These are phyloP conservation scores for Drosophila crucigera DNA, from an alignment of 2,888 invertebrate genomes.

Conservation along the genomic window DNA sequence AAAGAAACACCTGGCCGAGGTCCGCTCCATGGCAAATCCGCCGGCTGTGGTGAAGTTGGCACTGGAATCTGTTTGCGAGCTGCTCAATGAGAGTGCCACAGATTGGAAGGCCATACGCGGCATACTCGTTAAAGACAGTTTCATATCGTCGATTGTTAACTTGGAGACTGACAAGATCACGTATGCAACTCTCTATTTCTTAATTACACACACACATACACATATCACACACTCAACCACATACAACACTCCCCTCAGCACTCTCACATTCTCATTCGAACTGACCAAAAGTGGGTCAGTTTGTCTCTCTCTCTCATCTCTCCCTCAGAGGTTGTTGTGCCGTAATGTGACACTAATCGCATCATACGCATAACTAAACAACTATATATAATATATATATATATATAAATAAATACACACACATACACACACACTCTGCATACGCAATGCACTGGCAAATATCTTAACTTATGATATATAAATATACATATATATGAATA, in stretches of 20 bases:
- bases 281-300: not conserved
- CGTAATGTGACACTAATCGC: slow-evolving; percentile 47
- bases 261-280: slow-evolving; percentile 20
- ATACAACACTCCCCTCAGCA: slow-evolving; percentile 15
- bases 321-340: slow-evolving; percentile 40
- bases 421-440: slow-evolving; percentile 56
- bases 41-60: slow-evolving; percentile 96
- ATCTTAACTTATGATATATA: slow-evolving; percentile 34
- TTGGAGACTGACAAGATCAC: slow-evolving; percentile 96
- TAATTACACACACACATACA: slow-evolving; percentile 16
- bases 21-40: slow-evolving; percentile 97
- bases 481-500: slow-evolving; percentile 20
- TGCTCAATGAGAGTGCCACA: slow-evolving; percentile 95
- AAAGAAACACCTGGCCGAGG: slow-evolving; percentile 97
- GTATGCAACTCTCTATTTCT: slow-evolving; percentile 86
- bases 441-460: slow-evolving; percentile 75
- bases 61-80: slow-evolving; percentile 96
- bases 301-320: slow-evolving; percentile 4
- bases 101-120: slow-evolving; percentile 98
- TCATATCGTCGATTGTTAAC: slow-evolving; percentile 97
- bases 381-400: slow-evolving; percentile 38
- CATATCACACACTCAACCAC: not conserved
- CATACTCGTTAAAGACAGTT: slow-evolving; percentile 97
- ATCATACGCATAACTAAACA: slow-evolving; percentile 32
- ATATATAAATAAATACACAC: slow-evolving; percentile 24